phyloP scores from a whole-genome alignment of 2,888 invertebrate genomes.

The Drosophila austrosaltans region DNA sequence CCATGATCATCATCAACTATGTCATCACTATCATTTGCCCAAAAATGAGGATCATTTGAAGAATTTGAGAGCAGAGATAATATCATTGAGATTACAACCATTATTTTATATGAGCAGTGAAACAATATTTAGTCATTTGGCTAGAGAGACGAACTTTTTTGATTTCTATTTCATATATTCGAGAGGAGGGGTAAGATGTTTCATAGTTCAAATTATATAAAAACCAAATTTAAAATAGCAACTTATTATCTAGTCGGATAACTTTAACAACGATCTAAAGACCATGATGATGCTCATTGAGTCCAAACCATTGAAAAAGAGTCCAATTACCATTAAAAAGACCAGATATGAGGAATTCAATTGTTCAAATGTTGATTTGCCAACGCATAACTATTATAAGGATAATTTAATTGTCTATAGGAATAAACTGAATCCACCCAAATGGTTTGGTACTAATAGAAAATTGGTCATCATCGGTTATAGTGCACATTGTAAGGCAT shows the following conservation, averaged over 20 bases:
- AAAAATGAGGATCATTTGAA: conserved; percentile 41
- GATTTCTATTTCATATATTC: conserved; percentile 65
- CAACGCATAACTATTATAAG: conserved; percentile 33
- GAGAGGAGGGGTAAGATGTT: conserved; percentile 35
- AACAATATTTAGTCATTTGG: conserved; percentile 68
- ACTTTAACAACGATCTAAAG: conserved; percentile 66
- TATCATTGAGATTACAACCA: conserved; percentile 73
- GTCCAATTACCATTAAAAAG: not conserved
- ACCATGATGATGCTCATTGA: conserved; percentile 74
- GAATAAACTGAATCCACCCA: conserved; percentile 56
- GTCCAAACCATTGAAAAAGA: conserved; percentile 57
- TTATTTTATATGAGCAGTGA: conserved; percentile 66
- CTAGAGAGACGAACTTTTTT: conserved; percentile 60
- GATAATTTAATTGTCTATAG: conserved; percentile 60
- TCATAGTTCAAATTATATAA: not conserved
- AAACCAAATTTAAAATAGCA: too few relatives aligned
- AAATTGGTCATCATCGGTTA: conserved; percentile 76
- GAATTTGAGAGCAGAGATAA: conserved; percentile 62
- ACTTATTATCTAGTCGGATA: not conserved
- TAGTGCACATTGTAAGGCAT: conserved; percentile 66
- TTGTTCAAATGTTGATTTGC: not conserved
- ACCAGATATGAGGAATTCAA: not conserved
- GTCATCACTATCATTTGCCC: conserved; percentile 57
- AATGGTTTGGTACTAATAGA: conserved; percentile 56
- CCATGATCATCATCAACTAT: conserved; percentile 36